These are phyloP conservation scores for Cyrtorhinus lividipennis DNA, from an alignment of 1,140 invertebrate genomes.

Conservation along the genomic window DNA sequence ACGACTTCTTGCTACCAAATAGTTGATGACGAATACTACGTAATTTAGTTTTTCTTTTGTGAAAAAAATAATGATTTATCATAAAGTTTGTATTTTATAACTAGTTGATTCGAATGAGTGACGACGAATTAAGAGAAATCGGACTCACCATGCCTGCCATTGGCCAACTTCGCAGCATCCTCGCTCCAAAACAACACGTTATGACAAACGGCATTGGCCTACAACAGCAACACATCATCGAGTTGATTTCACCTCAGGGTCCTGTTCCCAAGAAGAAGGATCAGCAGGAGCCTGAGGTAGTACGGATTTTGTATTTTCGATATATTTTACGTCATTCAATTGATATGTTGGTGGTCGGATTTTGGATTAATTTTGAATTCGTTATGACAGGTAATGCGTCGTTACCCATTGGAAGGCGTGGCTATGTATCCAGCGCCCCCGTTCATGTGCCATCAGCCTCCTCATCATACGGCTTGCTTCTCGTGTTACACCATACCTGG, in stretches of 20 bases:
- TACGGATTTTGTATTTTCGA: neutral
- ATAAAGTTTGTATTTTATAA: neutral
- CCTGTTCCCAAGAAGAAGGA: conserved; percentile 11
- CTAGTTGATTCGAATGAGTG: conserved; percentile 32
- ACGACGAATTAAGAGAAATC: conserved; percentile 36
- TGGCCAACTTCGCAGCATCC: conserved; percentile 39
- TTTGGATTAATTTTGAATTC: no score
- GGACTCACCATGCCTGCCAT: conserved; percentile 36
- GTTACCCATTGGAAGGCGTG: conserved; percentile 10
- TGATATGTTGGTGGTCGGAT: no score
- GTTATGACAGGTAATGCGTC: conserved; percentile 5
- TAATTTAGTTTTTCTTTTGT: no score
- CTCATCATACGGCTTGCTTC: neutral
- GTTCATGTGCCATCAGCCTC: neutral
- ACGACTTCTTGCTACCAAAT: no score
- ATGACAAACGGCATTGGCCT: conserved; percentile 31
- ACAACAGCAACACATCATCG: conserved; percentile 11
- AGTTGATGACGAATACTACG: no score
- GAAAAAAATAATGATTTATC: neutral
- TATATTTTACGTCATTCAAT: neutral
- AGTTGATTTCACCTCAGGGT: neutral
- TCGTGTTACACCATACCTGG: neutral
- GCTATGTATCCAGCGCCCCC: conserved; percentile 8
- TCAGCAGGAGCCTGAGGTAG: conserved; percentile 9
- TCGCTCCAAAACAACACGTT: conserved; percentile 33